Base-by-base conservation (phyloP, 2,888 invertebrate species). In the Phengaris arion region DNA sequence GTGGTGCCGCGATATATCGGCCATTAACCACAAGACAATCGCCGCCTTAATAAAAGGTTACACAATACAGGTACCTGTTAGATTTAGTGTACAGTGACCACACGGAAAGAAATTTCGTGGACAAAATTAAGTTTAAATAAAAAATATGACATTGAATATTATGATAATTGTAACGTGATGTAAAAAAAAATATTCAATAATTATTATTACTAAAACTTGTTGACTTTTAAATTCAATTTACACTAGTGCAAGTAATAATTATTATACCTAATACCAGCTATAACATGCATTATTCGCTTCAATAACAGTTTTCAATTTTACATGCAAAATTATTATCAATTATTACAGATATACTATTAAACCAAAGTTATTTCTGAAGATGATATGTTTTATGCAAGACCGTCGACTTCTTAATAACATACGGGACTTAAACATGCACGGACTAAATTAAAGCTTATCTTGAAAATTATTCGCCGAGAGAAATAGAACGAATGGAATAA, bases 11-110 rank as follows among this genome's bases (percentile, higher is more conserved):
- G 72, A 76, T 76, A 74, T 76, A 76, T 55, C 74, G 74, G 77
- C 77, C 74, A 76, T 79, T 79, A 78, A 79, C 78, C 79, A 79
- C 74, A 76, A 75, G 77, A 80, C 79, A 80, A 80, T 79, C 77
- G 76, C 77, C 76, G 72, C 75, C 75, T 79, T 78, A 77, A 79
- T 79, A 77, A 75, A 79, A 75, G 77, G 78, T 79, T 77, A 79
- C 78, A 79, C 77, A 77, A 79, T 78, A 75, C 74, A 74, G 74
- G 78, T 79, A 77, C 77, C 78, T 78, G 76, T 74, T 79, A 75
- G 76, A 69, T 77, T 74, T 79, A 68, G 75, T 74, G 76, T 74
- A 74, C 22, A 48, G 75, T 75, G 48, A 54, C 78, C 77, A 78
- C 74, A 70, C 54, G 8, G 45, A 13, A 6, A 22, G 35, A 6